Conservation (phyloP, 2,797 vertebrate species). For the Artibeus lituratus region DNA sequence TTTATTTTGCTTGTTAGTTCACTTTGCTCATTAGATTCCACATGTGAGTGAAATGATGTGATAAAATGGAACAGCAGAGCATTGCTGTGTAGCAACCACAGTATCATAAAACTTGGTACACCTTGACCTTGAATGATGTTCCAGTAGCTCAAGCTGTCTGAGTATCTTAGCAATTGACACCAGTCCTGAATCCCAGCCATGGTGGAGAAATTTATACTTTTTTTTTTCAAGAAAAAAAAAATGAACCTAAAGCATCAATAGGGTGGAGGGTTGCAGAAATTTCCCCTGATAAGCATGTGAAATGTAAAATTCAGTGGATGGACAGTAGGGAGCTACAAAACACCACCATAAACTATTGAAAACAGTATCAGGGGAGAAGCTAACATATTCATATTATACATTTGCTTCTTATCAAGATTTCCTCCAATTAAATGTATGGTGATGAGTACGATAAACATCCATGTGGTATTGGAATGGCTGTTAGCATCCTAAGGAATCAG, state of each 20-base stretch:
- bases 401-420: conserved; percentile 42
- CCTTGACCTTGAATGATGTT: not conserved
- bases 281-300: not conserved
- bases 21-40: not conserved
- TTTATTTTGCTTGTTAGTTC: not conserved
- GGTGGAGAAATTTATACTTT: conserved; percentile 22
- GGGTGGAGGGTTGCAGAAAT: not conserved
- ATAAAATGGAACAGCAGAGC: not conserved
- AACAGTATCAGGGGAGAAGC: not conserved
- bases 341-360: not conserved
- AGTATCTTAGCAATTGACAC: not conserved
- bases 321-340: not conserved
- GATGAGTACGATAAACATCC: not conserved
- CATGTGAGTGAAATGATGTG: not conserved
- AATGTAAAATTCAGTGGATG: not conserved
- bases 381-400: not conserved
- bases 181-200: not conserved
- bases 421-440: not conserved
- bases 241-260: not conserved
- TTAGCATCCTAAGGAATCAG: not conserved
- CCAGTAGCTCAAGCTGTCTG: not conserved
- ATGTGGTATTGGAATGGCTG: not conserved
- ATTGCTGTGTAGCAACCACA: not conserved
- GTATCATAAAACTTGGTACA: not conserved
- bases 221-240: not conserved